A percentile compares a stretch with the other conserved stretches of the same genome.
These are phyloP conservation scores for Rhagologus leucostigma DNA, from an alignment of 2,113 vertebrate species.

Conservation along the genomic window DNA sequence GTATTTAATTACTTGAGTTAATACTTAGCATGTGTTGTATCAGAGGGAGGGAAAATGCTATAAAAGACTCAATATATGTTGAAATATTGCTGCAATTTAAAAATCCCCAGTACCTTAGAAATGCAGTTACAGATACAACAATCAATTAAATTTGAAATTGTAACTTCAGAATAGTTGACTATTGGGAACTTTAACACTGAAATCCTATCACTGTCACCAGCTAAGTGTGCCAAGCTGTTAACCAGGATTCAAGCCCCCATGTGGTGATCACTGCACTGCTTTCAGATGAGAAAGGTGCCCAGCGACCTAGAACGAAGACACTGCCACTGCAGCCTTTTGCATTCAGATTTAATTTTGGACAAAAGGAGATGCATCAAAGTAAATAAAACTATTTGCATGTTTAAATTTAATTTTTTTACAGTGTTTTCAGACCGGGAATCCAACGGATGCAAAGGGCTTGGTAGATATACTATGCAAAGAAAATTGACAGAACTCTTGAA, in stretches of 20 bases:
- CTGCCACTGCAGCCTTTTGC: background rate
- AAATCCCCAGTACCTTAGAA: background rate
- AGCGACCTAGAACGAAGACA: accelerated
- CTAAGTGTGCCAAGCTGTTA: background rate
- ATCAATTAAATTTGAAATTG: background rate
- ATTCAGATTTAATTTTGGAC: background rate
- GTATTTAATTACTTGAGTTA: constrained; percentile 25
- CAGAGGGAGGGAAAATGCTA: background rate
- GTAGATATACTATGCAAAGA: background rate
- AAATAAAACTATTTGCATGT: background rate
- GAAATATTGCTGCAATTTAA: constrained; percentile 11
- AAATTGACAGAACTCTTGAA: background rate
- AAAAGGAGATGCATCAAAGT: background rate
- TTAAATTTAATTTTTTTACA: background rate
- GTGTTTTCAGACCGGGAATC: background rate
- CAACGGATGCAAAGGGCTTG: background rate
- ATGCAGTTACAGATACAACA: background rate
- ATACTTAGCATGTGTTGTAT: constrained; percentile 9
- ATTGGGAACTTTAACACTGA: background rate
- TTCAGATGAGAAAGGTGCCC: background rate
- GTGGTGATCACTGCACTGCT: background rate
- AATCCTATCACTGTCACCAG: background rate
- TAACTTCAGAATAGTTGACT: background rate
- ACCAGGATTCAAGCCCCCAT: background rate
- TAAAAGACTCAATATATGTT: background rate